Evolutionary conservation across 53 echinoderm and acorn worm species (phyloP).

Genomic region (Luidia sarsii): DNA sequence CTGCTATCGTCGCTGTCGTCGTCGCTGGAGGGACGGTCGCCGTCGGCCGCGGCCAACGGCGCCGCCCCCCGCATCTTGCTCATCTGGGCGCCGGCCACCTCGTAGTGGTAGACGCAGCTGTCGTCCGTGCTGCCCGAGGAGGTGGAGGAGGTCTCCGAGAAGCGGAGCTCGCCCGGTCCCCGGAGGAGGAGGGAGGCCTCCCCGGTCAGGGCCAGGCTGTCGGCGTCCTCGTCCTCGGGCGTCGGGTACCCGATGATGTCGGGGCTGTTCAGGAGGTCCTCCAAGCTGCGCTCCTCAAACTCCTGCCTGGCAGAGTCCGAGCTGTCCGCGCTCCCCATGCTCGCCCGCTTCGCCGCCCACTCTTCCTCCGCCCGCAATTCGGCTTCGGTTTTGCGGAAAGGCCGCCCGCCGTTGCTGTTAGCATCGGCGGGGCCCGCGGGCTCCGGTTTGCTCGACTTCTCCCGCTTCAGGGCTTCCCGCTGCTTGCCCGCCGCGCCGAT

Average conservation of each 20-base stretch:
- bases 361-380: background rate
- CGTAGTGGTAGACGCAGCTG: constrained; percentile 92
- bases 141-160: constrained; percentile 63
- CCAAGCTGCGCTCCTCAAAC: constrained; percentile 46
- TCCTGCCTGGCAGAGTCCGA: constrained; percentile 64
- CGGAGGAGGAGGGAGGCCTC: constrained; percentile 56
- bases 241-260: constrained; percentile 50
- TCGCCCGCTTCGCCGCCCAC: constrained; percentile 26
- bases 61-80: constrained; percentile 54
- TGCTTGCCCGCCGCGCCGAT: constrained; percentile 6
- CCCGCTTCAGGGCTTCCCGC: background rate
- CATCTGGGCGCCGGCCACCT: constrained; percentile 83
- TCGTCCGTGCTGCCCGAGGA: constrained; percentile 71
- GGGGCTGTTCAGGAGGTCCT: constrained; percentile 52
- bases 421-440: too few species aligned
- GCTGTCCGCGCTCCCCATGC: constrained; percentile 42
- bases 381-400: background rate
- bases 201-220: constrained; percentile 9
- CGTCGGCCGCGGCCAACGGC: constrained; percentile 14
- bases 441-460: background rate
- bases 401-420: background rate
- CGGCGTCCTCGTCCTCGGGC: constrained; percentile 22
- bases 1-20: background rate
- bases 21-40: constrained; percentile 43
- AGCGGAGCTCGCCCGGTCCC: constrained; percentile 43